These are phyloP conservation scores for Chrysolophus pictus DNA, from an alignment of 2,797 vertebrate genomes.

Conservation along the genomic window DNA sequence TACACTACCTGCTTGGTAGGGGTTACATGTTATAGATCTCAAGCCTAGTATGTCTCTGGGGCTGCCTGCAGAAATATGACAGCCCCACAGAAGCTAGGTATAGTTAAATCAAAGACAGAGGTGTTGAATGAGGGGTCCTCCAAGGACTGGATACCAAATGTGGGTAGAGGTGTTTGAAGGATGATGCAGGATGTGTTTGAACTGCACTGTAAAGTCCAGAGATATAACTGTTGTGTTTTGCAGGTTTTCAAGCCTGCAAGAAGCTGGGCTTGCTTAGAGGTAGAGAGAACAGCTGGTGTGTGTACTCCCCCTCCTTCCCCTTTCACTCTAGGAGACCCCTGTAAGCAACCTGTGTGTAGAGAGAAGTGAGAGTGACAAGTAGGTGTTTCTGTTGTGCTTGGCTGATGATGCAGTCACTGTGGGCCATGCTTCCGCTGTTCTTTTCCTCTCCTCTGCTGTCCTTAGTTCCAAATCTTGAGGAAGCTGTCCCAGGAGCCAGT, in stretches of 20 bases:
- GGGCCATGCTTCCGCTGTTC: not conserved
- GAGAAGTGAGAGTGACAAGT: constrained; percentile 50
- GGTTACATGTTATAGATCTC: not conserved
- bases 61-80: not conserved
- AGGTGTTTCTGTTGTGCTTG: constrained; percentile 31
- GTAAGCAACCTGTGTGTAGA: constrained; percentile 46
- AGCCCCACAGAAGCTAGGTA: not conserved
- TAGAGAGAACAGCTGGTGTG: not conserved
- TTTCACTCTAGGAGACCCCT: constrained; percentile 35
- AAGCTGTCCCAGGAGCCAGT: constrained; percentile 99
- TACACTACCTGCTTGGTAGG: not conserved
- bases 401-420: not conserved
- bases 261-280: not conserved
- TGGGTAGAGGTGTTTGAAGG: not conserved
- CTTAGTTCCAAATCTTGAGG: constrained; percentile 97
- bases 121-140: not conserved
- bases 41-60: not conserved
- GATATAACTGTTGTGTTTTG: not conserved
- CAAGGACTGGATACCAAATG: not conserved
- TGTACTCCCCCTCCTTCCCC: not conserved
- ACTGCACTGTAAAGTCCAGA: not conserved
- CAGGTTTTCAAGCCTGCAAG: not conserved
- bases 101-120: not conserved
- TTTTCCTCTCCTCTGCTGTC: not conserved
- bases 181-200: not conserved